Base-by-base conservation (phyloP, 1,140 invertebrate genomes). In the Charaxes varanes region DNA sequence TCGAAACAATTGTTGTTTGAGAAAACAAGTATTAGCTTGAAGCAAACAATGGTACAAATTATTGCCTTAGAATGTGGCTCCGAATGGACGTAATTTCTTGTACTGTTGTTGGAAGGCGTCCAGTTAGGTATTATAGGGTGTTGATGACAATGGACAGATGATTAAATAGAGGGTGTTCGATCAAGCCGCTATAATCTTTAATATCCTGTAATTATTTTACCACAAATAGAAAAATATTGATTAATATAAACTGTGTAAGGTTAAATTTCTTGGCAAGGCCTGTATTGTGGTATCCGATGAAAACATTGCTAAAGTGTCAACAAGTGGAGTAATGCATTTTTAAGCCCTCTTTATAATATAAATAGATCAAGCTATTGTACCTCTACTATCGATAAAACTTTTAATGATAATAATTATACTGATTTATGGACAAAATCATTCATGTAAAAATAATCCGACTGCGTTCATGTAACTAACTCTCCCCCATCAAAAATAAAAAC, bases 31-130 rank as follows among this genome's bases (percentile, higher is more conserved):
- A 55, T 69, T 62, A 54, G 59, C 59, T 61, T 59, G 47, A 35
- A 46, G 47, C 51, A 56, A 58, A 72, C 55, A 69, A 69, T 62
- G 38, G 47, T 26, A 14, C 36, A 48, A 59, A 58, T 67, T 61
- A 37, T 45, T 53, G 30, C 14, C 19, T 55, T 41, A 50, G 57
- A 27, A 23, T 34, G 57, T 61, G 45, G 41, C 46, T 49, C 27
- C 32, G 48, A 41, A 51, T 59, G 38, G 53, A 38, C 42, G 52
- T 69, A 69, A 80, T 77, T 68, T 66, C 51, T 57, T 46, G 37
- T 59, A 70, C 71, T 80, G 67, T 73, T 33, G 36, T 56, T 52
- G 41, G 37, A 38, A 54, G 45, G 32, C 43, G 35, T 53, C 22
- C 46, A 49, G 41, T 28, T 43, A 36, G 46, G 41, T 53, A 47